Evolutionary conservation across 2,797 vertebrate genomes (phyloP).

Genomic region (Morelia viridis): DNA sequence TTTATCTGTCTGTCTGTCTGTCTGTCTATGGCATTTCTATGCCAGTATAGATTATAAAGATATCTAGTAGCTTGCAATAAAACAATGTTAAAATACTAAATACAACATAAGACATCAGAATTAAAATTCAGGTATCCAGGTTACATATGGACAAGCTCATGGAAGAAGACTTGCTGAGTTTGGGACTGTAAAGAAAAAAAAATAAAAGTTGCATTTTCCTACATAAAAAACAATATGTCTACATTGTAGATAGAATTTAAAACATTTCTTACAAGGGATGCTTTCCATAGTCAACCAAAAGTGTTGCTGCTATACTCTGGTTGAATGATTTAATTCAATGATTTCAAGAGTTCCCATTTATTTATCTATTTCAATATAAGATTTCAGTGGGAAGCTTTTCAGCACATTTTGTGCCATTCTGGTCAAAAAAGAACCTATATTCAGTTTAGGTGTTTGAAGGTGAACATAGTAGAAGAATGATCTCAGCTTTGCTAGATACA

Average conservation of each 20-base stretch:
- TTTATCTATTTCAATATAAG: background rate
- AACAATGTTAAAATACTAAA: background rate
- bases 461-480: background rate
- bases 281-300: background rate
- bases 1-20: background rate
- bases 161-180: background rate
- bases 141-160: background rate
- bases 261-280: background rate
- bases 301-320: background rate
- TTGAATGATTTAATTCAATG: background rate
- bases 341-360: background rate
- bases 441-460: background rate
- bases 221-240: background rate
- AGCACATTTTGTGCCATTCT: background rate
- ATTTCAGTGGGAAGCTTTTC: background rate
- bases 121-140: background rate
- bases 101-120: background rate
- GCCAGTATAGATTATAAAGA: background rate
- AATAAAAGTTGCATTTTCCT: background rate
- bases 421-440: background rate
- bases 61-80: background rate
- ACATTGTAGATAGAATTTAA: background rate
- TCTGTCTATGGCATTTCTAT: background rate
- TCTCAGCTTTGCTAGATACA: background rate
- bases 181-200: background rate